Evolutionary conservation across 2,797 vertebrate species (phyloP).

Genomic region (Gobionotothen gibberifrons): DNA sequence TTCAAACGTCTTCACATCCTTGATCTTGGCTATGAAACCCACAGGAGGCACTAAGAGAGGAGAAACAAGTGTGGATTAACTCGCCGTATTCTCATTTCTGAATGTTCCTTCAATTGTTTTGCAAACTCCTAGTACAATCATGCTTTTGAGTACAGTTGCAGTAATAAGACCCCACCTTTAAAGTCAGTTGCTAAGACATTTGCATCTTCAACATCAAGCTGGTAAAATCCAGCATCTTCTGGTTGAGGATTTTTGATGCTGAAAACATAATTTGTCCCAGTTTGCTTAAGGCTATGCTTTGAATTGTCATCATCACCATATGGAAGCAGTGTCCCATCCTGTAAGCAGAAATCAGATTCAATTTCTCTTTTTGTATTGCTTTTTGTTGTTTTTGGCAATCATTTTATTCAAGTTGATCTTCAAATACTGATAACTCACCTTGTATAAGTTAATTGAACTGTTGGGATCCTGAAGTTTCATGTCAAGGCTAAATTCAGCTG

Average conservation of each 20-base stretch:
- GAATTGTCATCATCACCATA: conserved; percentile 73
- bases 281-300: conserved; percentile 82
- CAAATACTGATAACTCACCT: conserved; percentile 80
- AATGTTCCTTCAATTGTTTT: background rate
- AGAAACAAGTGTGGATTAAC: conserved; percentile 7
- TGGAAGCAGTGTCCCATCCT: conserved; percentile 76
- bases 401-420: conserved; percentile 11
- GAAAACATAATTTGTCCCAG: conserved; percentile 86
- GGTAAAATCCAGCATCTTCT: conserved; percentile 91
- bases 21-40: conserved; percentile 79
- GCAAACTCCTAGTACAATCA: background rate
- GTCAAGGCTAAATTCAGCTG: conserved; percentile 87
- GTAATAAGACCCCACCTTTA: conserved; percentile 71
- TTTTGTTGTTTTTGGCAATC: background rate
- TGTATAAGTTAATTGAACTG: conserved; percentile 88
- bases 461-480: conserved; percentile 84
- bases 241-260: conserved; percentile 84
- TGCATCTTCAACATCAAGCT: conserved; percentile 88
- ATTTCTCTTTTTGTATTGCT: background rate
- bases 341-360: conserved; percentile 9
- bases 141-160: background rate
- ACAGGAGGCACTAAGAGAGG: conserved; percentile 73
- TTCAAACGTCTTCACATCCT: conserved; percentile 79
- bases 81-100: background rate
- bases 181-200: conserved; percentile 89